Percentiles rank a stretch among this genome's conserved stretches.
Conservation (phyloP, 37 sponge, comb jelly and placozoan species). For the Chondrilla cf. caribensis region DNA sequence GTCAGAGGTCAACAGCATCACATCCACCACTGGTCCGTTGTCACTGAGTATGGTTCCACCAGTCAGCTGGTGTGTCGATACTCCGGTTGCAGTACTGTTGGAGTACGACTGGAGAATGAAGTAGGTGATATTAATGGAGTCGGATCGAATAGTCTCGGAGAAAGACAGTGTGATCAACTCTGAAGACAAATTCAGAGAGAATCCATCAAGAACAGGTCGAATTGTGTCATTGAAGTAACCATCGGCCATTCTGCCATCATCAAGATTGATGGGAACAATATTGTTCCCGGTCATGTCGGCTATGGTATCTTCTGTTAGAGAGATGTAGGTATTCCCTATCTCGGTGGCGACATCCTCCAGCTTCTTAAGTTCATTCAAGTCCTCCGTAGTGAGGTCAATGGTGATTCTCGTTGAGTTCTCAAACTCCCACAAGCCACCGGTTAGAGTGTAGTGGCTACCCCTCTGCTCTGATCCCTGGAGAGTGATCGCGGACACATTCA, state of each 20-base stretch:
- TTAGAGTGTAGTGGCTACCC: conserved; percentile 27
- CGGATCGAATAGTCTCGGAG: conserved; percentile 73
- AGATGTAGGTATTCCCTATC: conserved; percentile 56
- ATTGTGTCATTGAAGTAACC: conserved; percentile 58
- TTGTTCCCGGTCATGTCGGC: conserved; percentile 81
- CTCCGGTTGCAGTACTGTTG: not conserved
- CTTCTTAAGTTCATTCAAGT: conserved; percentile 80
- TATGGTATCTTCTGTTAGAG: conserved; percentile 43
- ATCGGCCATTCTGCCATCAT: conserved; percentile 31
- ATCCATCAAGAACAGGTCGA: conserved; percentile 46
- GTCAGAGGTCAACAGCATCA: conserved; percentile 54
- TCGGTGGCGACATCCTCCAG: conserved; percentile 65
- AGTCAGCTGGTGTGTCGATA: conserved; percentile 28
- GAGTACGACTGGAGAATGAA: conserved; percentile 42
- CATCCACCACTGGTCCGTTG: conserved; percentile 48
- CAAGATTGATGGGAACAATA: conserved; percentile 15
- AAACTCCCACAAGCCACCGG: not conserved
- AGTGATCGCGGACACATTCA: conserved; percentile 53
- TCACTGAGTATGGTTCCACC: conserved; percentile 43
- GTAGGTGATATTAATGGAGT: conserved; percentile 28
- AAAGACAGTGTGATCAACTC: conserved; percentile 76
- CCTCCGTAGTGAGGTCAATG: conserved; percentile 61
- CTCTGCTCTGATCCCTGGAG: conserved; percentile 45
- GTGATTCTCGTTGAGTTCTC: conserved; percentile 40
- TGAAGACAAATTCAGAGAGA: conserved; percentile 67